Evolutionary conservation across 1,140 invertebrate genomes (phyloP).

Genomic region (Zaprionus ornatus): DNA sequence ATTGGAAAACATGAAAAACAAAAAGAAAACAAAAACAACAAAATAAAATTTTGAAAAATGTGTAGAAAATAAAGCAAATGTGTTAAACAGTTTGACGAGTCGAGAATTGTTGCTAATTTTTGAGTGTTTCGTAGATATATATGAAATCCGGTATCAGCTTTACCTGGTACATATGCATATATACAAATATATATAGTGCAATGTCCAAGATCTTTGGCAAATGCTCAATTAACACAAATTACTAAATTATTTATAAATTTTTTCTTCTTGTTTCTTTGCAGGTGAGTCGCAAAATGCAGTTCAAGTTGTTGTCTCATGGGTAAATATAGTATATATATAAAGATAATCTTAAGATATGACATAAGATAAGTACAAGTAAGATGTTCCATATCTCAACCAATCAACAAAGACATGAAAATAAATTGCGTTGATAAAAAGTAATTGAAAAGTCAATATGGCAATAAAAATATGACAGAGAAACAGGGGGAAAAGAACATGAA

Average conservation of each 20-base stretch:
- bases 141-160: constrained; percentile 31
- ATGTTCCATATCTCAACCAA: constrained; percentile 15
- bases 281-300: constrained; percentile 42
- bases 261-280: constrained; percentile 51
- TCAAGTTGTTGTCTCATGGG: background rate
- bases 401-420: constrained; percentile 35
- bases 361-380: background rate
- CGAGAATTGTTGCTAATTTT: constrained; percentile 58
- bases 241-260: constrained; percentile 25
- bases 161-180: background rate
- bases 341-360: background rate
- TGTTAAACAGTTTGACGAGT: constrained; percentile 39
- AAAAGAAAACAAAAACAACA: background rate
- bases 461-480: constrained; percentile 15
- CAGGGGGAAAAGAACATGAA: background rate
- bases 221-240: constrained; percentile 23
- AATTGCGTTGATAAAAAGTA: constrained; percentile 55
- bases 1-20: constrained; percentile 5
- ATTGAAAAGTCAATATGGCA: constrained; percentile 56
- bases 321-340: constrained; percentile 22
- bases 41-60: background rate
- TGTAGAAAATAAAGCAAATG: constrained; percentile 23
- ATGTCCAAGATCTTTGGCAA: background rate
- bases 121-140: constrained; percentile 19
- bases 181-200: background rate